These are phyloP conservation scores for Drosophila prosaltans DNA, from an alignment of 1,140 invertebrate genomes.

Conservation along the genomic window DNA sequence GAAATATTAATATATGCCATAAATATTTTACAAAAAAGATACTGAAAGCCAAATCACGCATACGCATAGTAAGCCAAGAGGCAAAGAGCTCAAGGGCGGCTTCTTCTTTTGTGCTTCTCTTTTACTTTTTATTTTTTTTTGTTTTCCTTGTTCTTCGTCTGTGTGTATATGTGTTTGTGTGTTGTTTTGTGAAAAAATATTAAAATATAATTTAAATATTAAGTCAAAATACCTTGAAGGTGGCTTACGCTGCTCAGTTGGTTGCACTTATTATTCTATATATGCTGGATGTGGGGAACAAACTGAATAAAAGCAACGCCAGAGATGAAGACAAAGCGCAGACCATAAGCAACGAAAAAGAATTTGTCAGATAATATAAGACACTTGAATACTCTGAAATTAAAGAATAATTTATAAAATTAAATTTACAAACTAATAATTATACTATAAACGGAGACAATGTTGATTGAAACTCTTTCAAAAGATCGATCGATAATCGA, in stretches of 20 bases:
- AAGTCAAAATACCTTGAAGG: constrained; percentile 33
- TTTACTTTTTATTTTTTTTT: not conserved
- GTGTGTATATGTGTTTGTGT: constrained; percentile 17
- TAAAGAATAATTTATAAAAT: not conserved
- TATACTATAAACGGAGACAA: too few species aligned
- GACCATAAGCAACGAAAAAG: not conserved
- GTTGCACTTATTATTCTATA: constrained; percentile 29
- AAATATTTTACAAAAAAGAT: constrained; percentile 41
- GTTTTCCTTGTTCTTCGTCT: not conserved
- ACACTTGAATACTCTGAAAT: not conserved
- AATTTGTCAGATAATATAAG: not conserved
- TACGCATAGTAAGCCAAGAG: constrained; percentile 35
- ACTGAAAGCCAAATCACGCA: constrained; percentile 38
- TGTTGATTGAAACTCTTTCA: too few species aligned
- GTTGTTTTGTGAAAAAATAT: constrained; percentile 29
- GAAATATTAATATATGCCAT: constrained; percentile 41
- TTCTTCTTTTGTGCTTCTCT: not conserved
- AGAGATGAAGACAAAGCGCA: constrained; percentile 1
- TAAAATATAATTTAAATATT: constrained; percentile 47
- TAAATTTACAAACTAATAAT: too few species aligned
- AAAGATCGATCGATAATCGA: too few species aligned
- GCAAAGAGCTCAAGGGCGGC: constrained; percentile 3
- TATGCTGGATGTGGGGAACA: not conserved
- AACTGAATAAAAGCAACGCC: constrained; percentile 3
- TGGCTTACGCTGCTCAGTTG: constrained; percentile 20